Base-by-base conservation (phyloP, 2,888 invertebrate species). In the Apamea monoglypha region DNA sequence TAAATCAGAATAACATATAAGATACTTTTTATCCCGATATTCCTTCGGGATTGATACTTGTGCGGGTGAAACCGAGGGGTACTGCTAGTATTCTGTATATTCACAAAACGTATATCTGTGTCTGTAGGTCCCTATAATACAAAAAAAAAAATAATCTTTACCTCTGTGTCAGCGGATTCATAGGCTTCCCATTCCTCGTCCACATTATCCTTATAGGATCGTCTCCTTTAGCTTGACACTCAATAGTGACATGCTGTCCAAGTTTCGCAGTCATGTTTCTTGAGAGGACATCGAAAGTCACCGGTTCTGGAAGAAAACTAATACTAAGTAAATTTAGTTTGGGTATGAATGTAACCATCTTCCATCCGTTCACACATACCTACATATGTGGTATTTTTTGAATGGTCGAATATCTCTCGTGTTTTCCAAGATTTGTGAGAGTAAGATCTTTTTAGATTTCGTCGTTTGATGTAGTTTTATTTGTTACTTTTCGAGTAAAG, bases 141-240 rank as follows among this genome's bases (percentile, higher is more conserved):
- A n/a, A n/a, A n/a, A n/a, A n/a, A n/a, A n/a, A n/a, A n/a, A n/a
- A n/a, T n/a, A n/a, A n/a, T 2, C 0, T 12, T 21, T 89, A 97
- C 97, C 97, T 95, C 82, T 97, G 97, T 1, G 96, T 97, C 79
- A 97, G 91, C 6, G 96, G 97, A 92, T 98, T 98, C 78, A 98
- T 97, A 66, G 98, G 97, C 85, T 98, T 98, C 84, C 97, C 98
- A 92, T 98, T 98, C 89, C 98, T 97, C 29, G 97, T 98, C 99
- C 99, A 99, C 91, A 97, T 97, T 66, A 99, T 98, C 88, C 98
- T 97, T 84, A 99, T 98, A 2, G 99, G 99, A 91, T 98, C 98
- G 93, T 99, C 99, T 10, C 99, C 99, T 91, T 98, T 98, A 2
- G 98, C 98, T 88, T 98, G 98, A 92, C 99, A 99, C 83, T 98